A percentile compares a stretch with the other conserved stretches of the same genome.
Evolutionary conservation across 2,113 vertebrate species (phyloP).

Genomic region (Sinocyclocheilus maitianheensis): DNA sequence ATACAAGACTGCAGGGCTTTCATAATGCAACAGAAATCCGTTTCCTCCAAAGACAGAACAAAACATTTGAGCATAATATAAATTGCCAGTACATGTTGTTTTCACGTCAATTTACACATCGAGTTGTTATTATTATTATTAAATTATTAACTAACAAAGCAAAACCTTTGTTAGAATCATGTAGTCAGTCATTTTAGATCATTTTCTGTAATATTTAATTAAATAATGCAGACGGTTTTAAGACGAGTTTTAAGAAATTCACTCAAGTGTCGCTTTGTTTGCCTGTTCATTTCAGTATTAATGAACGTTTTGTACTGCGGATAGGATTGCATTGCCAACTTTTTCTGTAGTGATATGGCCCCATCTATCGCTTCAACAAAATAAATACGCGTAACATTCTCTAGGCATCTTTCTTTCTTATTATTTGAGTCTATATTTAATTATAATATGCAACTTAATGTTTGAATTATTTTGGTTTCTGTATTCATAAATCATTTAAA

Average conservation of each 20-base stretch:
- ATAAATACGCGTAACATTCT: not conserved
- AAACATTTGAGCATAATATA: not conserved
- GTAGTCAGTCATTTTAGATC: not conserved
- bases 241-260: not conserved
- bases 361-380: not conserved
- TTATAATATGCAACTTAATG: not conserved
- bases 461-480: not conserved
- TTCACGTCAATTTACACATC: too few species aligned
- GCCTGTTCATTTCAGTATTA: not conserved
- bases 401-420: not conserved
- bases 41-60: not conserved
- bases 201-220: not conserved
- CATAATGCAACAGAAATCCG: not conserved
- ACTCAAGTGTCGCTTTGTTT: not conserved
- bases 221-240: not conserved
- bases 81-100: not conserved
- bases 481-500: not conserved
- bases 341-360: not conserved
- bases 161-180: not conserved
- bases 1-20: not conserved
- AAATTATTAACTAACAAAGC: not conserved
- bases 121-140: too few species aligned
- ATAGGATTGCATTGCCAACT: not conserved
- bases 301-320: not conserved
- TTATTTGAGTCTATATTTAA: not conserved